Conservation (phyloP, 2,113 vertebrate genomes). For the Panthera uncia region DNA sequence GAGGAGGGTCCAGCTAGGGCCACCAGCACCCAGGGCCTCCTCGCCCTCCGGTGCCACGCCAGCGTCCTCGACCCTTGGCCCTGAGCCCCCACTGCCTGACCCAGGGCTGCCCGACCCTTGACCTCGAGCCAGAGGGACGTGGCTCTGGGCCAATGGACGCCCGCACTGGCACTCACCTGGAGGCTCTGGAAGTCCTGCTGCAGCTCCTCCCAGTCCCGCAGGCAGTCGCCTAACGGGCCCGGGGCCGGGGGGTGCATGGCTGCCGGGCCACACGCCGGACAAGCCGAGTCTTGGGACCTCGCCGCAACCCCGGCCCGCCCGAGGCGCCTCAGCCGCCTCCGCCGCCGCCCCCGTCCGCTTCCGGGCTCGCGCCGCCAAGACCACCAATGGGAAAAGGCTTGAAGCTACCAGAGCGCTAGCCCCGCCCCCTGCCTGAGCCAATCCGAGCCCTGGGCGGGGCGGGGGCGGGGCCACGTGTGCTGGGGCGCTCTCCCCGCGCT, state of each 20-base stretch:
- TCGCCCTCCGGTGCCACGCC: neutral
- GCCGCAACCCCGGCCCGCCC: neutral
- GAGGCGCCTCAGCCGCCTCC: neutral
- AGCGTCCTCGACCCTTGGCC: neutral
- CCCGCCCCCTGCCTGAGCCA: neutral
- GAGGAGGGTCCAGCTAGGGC: neutral
- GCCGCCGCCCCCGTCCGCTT: conserved; percentile 63
- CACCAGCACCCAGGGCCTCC: neutral
- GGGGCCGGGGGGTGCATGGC: conserved; percentile 72
- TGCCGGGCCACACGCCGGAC: neutral
- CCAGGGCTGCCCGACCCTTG: neutral
- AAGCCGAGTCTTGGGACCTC: neutral
- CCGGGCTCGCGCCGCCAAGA: conserved; percentile 63
- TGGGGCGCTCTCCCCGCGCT: fast-evolving
- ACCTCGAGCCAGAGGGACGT: neutral
- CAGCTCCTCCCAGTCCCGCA: conserved; percentile 90
- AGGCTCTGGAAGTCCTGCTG: conserved; percentile 90
- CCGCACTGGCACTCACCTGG: conserved; percentile 87
- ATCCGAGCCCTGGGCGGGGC: neutral
- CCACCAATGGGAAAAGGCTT: conserved; percentile 41
- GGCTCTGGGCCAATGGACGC: neutral
- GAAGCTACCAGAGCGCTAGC: neutral
- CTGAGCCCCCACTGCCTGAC: neutral
- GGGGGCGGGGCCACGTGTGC: neutral
- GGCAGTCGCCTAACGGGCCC: conserved; percentile 76